A percentile compares a stretch with the other conserved stretches of the same genome.
These are phyloP conservation scores for Channa striata DNA, from an alignment of 2,797 vertebrate genomes.

Conservation along the genomic window DNA sequence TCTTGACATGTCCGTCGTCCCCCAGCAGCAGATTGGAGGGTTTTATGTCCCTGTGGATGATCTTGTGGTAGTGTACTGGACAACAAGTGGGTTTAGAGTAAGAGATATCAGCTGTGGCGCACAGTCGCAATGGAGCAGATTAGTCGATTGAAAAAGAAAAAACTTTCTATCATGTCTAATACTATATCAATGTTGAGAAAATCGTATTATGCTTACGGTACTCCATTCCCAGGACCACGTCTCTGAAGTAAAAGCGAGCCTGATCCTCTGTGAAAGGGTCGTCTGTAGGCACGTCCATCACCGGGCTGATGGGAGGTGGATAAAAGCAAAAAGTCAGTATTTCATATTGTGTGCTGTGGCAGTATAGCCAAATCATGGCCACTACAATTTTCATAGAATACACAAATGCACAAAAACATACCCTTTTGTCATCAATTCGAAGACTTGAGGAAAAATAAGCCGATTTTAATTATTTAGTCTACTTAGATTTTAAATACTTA, in stretches of 20 bases:
- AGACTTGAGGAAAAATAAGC: conserved; percentile 85
- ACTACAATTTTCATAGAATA: neutral
- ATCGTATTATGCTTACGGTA: conserved; percentile 89
- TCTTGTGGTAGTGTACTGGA: conserved; percentile 96
- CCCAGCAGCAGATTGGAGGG: conserved; percentile 96
- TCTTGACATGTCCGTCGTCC: conserved; percentile 93
- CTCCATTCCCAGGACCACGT: conserved; percentile 94
- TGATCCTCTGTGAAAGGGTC: conserved; percentile 90
- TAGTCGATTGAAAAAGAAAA: too few species aligned
- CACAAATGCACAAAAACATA: conserved; percentile 78
- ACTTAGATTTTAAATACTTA: conserved; percentile 41
- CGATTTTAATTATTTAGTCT: conserved; percentile 15
- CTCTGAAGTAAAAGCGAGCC: conserved; percentile 91
- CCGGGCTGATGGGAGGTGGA: conserved; percentile 81
- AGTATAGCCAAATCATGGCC: neutral
- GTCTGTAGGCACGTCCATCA: conserved; percentile 95
- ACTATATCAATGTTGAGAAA: too few species aligned
- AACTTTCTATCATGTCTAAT: too few species aligned
- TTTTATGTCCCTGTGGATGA: conserved; percentile 97
- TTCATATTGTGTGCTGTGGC: neutral
- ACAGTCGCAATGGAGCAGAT: too few species aligned
- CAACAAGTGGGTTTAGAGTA: neutral
- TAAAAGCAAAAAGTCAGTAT: neutral
- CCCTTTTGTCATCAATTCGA: conserved; percentile 96
- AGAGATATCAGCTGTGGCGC: neutral